phyloP scores from a whole-genome alignment of 2,113 vertebrate species.

The Callopanchax toddi region DNA sequence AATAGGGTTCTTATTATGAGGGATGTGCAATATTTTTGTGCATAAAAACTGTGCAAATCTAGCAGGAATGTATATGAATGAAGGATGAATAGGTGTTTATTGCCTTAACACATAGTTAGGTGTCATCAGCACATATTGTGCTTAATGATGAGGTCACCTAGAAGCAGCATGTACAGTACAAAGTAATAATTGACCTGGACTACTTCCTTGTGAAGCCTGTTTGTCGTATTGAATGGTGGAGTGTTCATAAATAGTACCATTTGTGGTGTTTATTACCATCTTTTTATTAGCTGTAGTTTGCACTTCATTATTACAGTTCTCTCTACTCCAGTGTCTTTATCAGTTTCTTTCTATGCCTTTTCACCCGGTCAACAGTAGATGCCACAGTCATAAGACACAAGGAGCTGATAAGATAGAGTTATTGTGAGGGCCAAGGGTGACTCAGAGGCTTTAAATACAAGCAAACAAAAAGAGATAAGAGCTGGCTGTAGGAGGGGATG shows the following conservation, averaged over 20 bases:
- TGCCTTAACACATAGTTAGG: too few relatives aligned
- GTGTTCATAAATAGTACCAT: not conserved
- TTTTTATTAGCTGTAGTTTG: constrained; percentile 8
- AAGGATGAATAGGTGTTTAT: too few relatives aligned
- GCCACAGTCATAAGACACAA: constrained; percentile 28
- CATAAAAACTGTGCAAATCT: too few relatives aligned
- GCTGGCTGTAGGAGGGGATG: constrained; percentile 28
- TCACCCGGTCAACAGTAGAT: constrained; percentile 8
- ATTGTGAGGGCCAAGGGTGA: constrained; percentile 49
- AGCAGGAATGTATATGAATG: too few relatives aligned
- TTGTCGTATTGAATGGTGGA: constrained; percentile 32
- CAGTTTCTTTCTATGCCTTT: constrained; percentile 18
- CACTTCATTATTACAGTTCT: constrained; percentile 1
- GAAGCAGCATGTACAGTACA: too few relatives aligned
- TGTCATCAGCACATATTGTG: too few relatives aligned
- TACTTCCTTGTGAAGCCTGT: not conserved
- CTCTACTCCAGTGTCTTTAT: constrained; percentile 2
- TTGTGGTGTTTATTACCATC: constrained; percentile 17
- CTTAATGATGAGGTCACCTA: too few relatives aligned
- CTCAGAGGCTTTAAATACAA: constrained; percentile 31
- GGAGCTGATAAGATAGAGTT: constrained; percentile 48
- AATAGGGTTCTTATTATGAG: too few relatives aligned
- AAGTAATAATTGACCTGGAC: too few relatives aligned
- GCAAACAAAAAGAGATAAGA: constrained; percentile 39
- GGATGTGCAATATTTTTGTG: too few relatives aligned